Evolutionary conservation across 2,113 vertebrate species (phyloP), one percentile per base, ranked within the genome.

Genomic region (Catharus bicknelli): DNA sequence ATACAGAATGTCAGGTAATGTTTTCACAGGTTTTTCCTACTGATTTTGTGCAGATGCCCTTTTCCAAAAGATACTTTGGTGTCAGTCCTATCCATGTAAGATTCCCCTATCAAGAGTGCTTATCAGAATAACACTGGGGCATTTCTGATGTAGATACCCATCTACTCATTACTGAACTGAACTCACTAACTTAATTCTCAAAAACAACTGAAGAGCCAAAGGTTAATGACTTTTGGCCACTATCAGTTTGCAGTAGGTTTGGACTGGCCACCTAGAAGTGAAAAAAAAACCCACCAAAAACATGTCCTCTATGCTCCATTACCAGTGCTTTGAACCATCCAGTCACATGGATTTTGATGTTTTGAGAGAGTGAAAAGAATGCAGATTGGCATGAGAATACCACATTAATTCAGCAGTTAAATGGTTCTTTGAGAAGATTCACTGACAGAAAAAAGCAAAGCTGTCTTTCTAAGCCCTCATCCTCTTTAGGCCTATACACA

Each of bases 321-420:
- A 80, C 76, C 82, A 78, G 61, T 87, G 75, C 91, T 89, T 89
- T 96, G 87, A 93, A 94, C 87, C 86, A 94, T 90, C 81, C 72
- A 96, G 84, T 95, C 95, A 96, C 93, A 95, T 90, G 93, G 85
- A 95, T 91, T 96, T 95, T 92, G 78, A 95, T 93, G 94, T 95
- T 96, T 88, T 94, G 77, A 94, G 90, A 95, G 53, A 29, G 47
- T 3, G 22, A 90, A 80, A 93, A 94, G 91, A 95, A 95, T 76
- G 94, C 68, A 90, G 66, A 96, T 82, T 94, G 90, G 92, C 66
- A 94, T 68, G 80, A 95, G 70, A 94, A 95, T 91, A 58, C 23
- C 21, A 88, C 90, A 97, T 95, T 91, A 94, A 96, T 91, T 95
- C 96, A 96, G 95, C 88, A 69, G 67, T 75, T 93, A 95, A 97